phyloP scores from a whole-genome alignment of 2,888 invertebrate genomes.

The Himalopsyche tibetana region DNA sequence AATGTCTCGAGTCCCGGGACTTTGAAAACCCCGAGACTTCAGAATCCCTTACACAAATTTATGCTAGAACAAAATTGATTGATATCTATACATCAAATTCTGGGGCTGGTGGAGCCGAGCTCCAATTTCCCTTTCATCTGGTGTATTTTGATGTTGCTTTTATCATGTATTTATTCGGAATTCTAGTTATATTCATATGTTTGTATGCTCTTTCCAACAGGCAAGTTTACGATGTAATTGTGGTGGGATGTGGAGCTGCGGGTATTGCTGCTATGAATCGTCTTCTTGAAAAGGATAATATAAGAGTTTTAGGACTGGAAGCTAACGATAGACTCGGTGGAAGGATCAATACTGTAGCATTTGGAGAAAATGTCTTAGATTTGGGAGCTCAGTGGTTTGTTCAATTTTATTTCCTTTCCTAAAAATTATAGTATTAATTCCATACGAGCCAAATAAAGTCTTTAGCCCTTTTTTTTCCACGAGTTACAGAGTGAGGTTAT shows the following conservation, averaged over 20 bases:
- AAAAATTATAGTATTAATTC: neutral
- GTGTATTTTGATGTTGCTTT: too few relatives aligned
- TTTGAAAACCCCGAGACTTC: too few relatives aligned
- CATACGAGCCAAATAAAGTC: neutral
- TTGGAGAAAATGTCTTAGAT: conserved; percentile 80
- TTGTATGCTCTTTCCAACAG: conserved; percentile 66
- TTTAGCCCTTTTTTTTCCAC: neutral
- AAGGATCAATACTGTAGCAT: conserved; percentile 76
- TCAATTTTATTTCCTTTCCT: neutral
- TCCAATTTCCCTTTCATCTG: too few relatives aligned
- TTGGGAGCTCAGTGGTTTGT: conserved; percentile 86
- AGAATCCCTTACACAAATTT: too few relatives aligned
- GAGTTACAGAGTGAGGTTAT: too few relatives aligned
- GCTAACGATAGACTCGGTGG: conserved; percentile 81
- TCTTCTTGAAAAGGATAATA: conserved; percentile 72
- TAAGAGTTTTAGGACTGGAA: conserved; percentile 78
- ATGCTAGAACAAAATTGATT: too few relatives aligned
- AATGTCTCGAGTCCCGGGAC: too few relatives aligned
- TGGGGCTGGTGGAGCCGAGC: too few relatives aligned
- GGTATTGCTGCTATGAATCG: conserved; percentile 76
- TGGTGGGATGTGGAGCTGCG: conserved; percentile 78
- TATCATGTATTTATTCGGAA: too few relatives aligned
- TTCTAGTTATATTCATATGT: too few relatives aligned
- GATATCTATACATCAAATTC: too few relatives aligned
- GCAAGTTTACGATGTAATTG: conserved; percentile 75